A percentile compares a stretch with the other conserved stretches of the same genome.
Conservation (phyloP, 2,888 invertebrate species). For the Apocheima hispidaria region DNA sequence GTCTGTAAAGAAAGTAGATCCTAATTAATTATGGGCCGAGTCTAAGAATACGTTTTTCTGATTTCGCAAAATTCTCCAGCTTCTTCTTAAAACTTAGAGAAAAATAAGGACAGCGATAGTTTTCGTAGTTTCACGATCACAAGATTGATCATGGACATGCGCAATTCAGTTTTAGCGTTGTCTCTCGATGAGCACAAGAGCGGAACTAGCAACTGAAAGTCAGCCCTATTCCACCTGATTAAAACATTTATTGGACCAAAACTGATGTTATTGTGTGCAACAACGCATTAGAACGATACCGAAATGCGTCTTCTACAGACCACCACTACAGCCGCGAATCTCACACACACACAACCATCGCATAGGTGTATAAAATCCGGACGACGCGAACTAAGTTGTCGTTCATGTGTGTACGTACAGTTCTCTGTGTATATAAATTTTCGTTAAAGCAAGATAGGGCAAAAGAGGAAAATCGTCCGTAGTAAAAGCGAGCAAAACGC, state of each 20-base stretch:
- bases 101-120: constrained; percentile 80
- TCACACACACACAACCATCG: constrained; percentile 50
- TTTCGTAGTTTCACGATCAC: constrained; percentile 71
- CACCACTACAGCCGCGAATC: constrained; percentile 56
- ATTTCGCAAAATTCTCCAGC: neutral
- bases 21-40: constrained; percentile 44
- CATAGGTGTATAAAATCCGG: constrained; percentile 45
- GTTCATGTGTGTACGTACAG: constrained; percentile 70
- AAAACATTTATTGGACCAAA: constrained; percentile 55
- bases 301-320: constrained; percentile 66
- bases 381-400: constrained; percentile 62
- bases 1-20: constrained; percentile 36
- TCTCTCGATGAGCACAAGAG: constrained; percentile 64
- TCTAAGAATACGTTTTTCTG: constrained; percentile 12
- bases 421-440: constrained; percentile 73
- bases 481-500: constrained; percentile 76
- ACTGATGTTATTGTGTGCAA: constrained; percentile 66
- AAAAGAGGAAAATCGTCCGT: constrained; percentile 77
- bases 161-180: constrained; percentile 62
- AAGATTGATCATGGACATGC: constrained; percentile 78
- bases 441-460: constrained; percentile 78
- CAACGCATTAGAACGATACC: constrained; percentile 62
- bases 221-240: constrained; percentile 55
- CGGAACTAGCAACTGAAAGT: constrained; percentile 51
- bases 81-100: constrained; percentile 59